These are phyloP conservation scores for Neuroscelio doddi DNA, from an alignment of 2,888 invertebrate species.

Conservation along the genomic window DNA sequence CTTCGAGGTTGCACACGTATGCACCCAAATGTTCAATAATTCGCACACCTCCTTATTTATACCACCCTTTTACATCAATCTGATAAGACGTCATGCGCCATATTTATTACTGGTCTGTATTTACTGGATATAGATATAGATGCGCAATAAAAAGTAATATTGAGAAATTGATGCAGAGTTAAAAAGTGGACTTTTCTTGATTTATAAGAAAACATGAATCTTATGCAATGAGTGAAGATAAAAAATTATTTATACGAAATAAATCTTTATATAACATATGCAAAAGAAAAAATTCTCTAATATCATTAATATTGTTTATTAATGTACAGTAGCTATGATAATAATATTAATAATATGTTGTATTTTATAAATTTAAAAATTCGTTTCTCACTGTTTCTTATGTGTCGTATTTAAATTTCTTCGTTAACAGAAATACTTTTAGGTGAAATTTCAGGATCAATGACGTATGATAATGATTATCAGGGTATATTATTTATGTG, in stretches of 20 bases:
- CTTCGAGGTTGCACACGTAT: too few relatives aligned
- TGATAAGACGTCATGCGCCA: constrained; percentile 53
- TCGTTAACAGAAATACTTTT: too few relatives aligned
- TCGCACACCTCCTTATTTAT: too few relatives aligned
- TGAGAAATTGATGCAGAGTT: constrained; percentile 21
- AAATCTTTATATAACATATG: not conserved
- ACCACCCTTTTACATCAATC: constrained; percentile 20
- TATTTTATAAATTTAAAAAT: not conserved
- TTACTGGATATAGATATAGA: constrained; percentile 29
- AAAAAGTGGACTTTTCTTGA: constrained; percentile 16
- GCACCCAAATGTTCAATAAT: too few relatives aligned
- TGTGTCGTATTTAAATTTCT: too few relatives aligned
- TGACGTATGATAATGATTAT: too few relatives aligned
- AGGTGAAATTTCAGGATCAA: too few relatives aligned
- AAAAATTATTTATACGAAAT: not conserved
- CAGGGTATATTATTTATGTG: constrained; percentile 21
- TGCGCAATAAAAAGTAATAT: constrained; percentile 31
- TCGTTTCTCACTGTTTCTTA: too few relatives aligned
- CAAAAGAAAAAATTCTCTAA: constrained; percentile 5
- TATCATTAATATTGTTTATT: too few relatives aligned
- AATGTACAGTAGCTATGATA: too few relatives aligned
- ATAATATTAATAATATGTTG: too few relatives aligned
- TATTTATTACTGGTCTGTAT: constrained; percentile 59
- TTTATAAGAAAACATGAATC: constrained; percentile 3
- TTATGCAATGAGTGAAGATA: not conserved